phyloP scores from a whole-genome alignment of 1,140 invertebrate species.

The Drosophila biarmipes region DNA sequence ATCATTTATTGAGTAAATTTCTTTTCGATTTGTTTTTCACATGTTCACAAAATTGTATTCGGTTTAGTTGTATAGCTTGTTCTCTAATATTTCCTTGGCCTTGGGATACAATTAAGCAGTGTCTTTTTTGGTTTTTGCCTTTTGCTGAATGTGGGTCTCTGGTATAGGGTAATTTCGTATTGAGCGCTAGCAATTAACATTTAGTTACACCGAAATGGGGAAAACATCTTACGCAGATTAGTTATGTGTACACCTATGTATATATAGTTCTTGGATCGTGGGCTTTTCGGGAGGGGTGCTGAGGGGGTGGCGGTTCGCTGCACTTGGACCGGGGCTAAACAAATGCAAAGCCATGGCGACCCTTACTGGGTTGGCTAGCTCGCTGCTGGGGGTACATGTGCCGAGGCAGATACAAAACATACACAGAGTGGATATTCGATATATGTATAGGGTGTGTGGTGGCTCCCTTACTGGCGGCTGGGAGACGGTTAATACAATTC shows the following conservation, averaged over 20 bases:
- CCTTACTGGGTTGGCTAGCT: slow-evolving; percentile 29
- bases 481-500: slow-evolving; percentile 38
- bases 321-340: slow-evolving; percentile 1
- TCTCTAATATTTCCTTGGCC: slow-evolving; percentile 55
- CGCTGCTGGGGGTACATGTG: slow-evolving; percentile 18
- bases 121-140: slow-evolving; percentile 38
- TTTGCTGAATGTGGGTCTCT: slow-evolving; percentile 25
- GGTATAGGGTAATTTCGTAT: slow-evolving; percentile 37
- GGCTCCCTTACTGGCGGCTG: slow-evolving; percentile 22
- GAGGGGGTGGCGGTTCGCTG: slow-evolving; percentile 5
- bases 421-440: slow-evolving; percentile 51
- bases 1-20: slow-evolving; percentile 82
- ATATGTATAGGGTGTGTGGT: slow-evolving; percentile 30
- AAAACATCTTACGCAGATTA: slow-evolving; percentile 59
- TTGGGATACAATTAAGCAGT: slow-evolving; percentile 50
- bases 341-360: slow-evolving; percentile 59
- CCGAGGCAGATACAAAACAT: slow-evolving; percentile 62
- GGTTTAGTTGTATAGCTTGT: slow-evolving; percentile 54
- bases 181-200: slow-evolving; percentile 69
- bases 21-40: slow-evolving; percentile 73
- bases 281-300: slow-evolving; percentile 2
- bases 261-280: slow-evolving; percentile 27
- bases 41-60: slow-evolving; percentile 75
- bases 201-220: slow-evolving; percentile 70
- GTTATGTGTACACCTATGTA: slow-evolving; percentile 33